Conservation (phyloP, 2,888 invertebrate species). For the Tipula vernalis region DNA sequence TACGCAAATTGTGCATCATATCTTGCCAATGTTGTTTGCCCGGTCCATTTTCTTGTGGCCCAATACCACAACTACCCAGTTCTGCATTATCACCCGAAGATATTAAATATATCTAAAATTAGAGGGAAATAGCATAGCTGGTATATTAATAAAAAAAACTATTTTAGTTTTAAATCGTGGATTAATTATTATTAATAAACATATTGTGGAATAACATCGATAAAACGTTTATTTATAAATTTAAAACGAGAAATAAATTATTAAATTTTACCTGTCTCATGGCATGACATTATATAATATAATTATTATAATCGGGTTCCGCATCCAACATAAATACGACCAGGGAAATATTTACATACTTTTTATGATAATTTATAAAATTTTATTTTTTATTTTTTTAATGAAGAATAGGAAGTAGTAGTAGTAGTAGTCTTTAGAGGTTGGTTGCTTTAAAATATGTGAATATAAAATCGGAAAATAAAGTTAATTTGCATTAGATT, state of each 20-base stretch:
- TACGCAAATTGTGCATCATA: slow-evolving; percentile 75
- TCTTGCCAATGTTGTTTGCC: slow-evolving; percentile 76
- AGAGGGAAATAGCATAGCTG: background rate
- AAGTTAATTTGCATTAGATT: background rate
- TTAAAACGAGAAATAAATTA: background rate
- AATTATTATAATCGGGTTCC: background rate
- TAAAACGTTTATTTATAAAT: background rate
- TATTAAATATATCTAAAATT: slow-evolving; percentile 32
- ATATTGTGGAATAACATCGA: background rate
- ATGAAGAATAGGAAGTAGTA: background rate
- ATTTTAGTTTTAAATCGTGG: background rate
- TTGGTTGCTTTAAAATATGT: background rate
- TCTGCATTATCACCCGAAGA: slow-evolving; percentile 33
- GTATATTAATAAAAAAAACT: background rate
- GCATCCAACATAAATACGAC: background rate
- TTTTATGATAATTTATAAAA: background rate
- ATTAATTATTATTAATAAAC: background rate
- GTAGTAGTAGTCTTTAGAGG: background rate
- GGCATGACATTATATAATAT: background rate
- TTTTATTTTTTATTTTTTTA: background rate
- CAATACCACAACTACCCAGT: slow-evolving; percentile 35
- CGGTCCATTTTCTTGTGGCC: slow-evolving; percentile 34
- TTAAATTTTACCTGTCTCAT: background rate
- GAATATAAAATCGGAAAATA: background rate
- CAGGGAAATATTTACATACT: background rate